These are phyloP conservation scores for Coelopa frigida DNA, from an alignment of 1,140 invertebrate genomes.

Conservation along the genomic window DNA sequence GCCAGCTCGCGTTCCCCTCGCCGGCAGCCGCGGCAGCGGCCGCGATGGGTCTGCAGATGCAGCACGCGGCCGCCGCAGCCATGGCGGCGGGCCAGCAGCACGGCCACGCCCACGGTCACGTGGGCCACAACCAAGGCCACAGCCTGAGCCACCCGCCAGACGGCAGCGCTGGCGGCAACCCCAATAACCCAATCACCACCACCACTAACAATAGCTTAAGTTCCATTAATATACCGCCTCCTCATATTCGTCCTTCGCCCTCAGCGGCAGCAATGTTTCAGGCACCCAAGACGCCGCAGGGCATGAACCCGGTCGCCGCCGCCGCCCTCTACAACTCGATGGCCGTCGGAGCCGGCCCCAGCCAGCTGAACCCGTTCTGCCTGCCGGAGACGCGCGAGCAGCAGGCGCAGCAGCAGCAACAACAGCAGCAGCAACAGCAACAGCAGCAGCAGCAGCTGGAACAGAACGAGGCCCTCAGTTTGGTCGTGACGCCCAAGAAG, in stretches of 20 bases:
- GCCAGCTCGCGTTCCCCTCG: constrained; percentile 37
- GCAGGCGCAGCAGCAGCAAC: constrained; percentile 27
- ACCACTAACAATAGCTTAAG: constrained; percentile 42
- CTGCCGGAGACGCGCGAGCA: constrained; percentile 46
- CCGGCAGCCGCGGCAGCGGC: constrained; percentile 41
- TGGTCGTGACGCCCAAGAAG: constrained; percentile 90
- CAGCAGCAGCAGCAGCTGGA: constrained; percentile 48
- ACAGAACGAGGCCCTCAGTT: constrained; percentile 87
- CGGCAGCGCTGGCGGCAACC: constrained; percentile 16
- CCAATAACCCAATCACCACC: constrained; percentile 22
- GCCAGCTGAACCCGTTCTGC: constrained; percentile 62
- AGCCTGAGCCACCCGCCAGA: background rate
- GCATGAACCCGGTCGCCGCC: constrained; percentile 57
- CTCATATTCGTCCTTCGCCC: constrained; percentile 61
- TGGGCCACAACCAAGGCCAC: background rate
- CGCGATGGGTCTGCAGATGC: constrained; percentile 42
- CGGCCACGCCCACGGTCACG: constrained; percentile 16
- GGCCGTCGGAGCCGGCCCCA: constrained; percentile 33
- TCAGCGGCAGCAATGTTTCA: constrained; percentile 67
- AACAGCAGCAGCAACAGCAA: constrained; percentile 32
- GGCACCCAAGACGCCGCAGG: constrained; percentile 64
- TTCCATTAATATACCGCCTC: constrained; percentile 52
- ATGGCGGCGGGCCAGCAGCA: constrained; percentile 35
- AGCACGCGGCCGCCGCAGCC: constrained; percentile 40
- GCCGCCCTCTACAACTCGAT: constrained; percentile 55